Base-by-base conservation (phyloP, 2,797 vertebrate species). In the Phaenicophaeus curvirostris region DNA sequence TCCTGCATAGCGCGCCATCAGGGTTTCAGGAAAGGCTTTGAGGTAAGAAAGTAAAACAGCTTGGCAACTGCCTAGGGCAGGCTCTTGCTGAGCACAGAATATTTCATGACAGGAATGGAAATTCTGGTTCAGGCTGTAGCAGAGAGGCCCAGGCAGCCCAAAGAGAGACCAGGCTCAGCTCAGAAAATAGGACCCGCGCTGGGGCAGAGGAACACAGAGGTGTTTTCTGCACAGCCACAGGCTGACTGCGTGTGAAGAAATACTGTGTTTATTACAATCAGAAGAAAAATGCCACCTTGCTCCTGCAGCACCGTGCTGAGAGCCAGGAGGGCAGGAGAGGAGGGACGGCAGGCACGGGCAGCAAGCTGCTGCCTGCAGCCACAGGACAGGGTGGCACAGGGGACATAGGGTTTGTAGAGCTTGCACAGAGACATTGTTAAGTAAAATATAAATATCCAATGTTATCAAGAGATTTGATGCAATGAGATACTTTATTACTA, bases 381-480 rank as follows among this genome's bases (percentile, higher is more conserved):
- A 48, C 24, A 4, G 5, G 53, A 39, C 0, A 3, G 41, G 41
- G 33, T 1, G 1, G 61, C 63, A 39, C 8, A 3, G 62, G 21
- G 25, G 27, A 13, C 28, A 15, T 13, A 1, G 61, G 61, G 21
- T 17, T 31, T 37, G n/a, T 16, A 46, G 37, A 44, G 6, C 55
- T 44, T 16, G 39, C 58, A 28, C 28, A 18, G 58, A 46, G 55
- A 30, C 37, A 17, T 28, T 10, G 2, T 9, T 24, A 41, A 7
- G 27, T 37, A 27, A 35, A 51, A 28, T 23, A 3, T 31, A 13
- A 15, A 13, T 48, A 39, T 23, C 50, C 1, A 3, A 8, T 57
- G 37, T 35, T 27, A n/a, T 65, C 20, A 33, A 44, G 58, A 76
- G 78, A 15, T 19, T 27, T 20, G 15, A 51, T 30, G 28, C 37